These are phyloP conservation scores for Agonopterix subpropinquella DNA, from an alignment of 2,888 invertebrate genomes.

Conservation along the genomic window DNA sequence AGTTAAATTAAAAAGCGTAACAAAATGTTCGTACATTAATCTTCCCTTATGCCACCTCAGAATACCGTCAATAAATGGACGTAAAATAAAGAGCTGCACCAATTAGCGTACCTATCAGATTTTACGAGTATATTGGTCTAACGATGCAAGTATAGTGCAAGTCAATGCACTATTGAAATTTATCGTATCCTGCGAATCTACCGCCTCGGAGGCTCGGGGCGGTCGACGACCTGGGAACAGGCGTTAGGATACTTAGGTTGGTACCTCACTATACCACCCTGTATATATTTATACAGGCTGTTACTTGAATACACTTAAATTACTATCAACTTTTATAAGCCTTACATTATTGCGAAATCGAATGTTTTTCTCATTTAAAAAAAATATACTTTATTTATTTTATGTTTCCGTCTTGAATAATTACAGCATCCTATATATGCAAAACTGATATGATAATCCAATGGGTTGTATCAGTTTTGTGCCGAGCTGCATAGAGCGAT, in stretches of 20 bases:
- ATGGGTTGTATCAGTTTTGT: too few relatives aligned
- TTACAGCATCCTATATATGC: too few relatives aligned
- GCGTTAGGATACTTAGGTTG: constrained; percentile 58
- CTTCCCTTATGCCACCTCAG: background rate
- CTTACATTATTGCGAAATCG: too few relatives aligned
- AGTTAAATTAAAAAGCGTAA: too few relatives aligned
- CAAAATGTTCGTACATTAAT: background rate
- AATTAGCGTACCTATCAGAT: constrained; percentile 1
- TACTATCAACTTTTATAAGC: too few relatives aligned
- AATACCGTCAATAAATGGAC: background rate
- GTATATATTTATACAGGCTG: background rate
- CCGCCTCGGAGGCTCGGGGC: constrained; percentile 51
- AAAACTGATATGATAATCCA: too few relatives aligned
- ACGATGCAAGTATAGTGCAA: constrained; percentile 35
- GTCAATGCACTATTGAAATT: constrained; percentile 72
- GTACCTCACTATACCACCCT: constrained; percentile 2
- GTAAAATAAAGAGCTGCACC: background rate
- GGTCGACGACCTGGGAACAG: constrained; percentile 61
- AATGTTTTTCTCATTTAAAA: too few relatives aligned
- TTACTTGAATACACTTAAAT: background rate
- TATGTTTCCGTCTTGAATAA: too few relatives aligned
- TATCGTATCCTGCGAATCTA: constrained; percentile 70
- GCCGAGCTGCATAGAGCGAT: too few relatives aligned
- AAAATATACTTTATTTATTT: too few relatives aligned
- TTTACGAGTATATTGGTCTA: constrained; percentile 19